Conservation (phyloP, 2,888 invertebrate genomes). For the Agrypnus murinus region DNA sequence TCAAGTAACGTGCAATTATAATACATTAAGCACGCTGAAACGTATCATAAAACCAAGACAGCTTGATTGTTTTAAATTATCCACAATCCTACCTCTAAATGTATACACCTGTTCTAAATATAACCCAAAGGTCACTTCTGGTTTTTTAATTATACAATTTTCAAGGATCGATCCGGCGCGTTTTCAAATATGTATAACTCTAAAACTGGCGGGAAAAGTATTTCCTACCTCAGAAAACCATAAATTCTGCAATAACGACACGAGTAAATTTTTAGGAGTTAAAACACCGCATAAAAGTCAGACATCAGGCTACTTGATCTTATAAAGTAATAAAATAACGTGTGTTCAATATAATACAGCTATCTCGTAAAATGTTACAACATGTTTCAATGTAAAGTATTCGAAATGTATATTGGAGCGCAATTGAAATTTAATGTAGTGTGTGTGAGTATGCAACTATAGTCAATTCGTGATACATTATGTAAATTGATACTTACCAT, state of each 20-base stretch:
- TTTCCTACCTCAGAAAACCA: conserved; percentile 34
- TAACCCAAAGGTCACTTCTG: neutral
- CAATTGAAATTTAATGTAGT: conserved; percentile 30
- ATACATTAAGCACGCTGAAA: conserved; percentile 23
- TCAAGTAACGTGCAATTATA: conserved; percentile 27
- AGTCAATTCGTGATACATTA: conserved; percentile 2
- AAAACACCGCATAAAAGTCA: conserved; percentile 60
- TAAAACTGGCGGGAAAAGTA: conserved; percentile 18
- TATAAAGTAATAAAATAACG: conserved; percentile 62
- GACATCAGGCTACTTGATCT: conserved; percentile 59
- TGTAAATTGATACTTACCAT: neutral
- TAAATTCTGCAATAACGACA: conserved; percentile 43
- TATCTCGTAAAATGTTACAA: conserved; percentile 61
- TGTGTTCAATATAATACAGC: conserved; percentile 61
- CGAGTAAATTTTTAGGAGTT: conserved; percentile 49
- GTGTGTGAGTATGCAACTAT: neutral
- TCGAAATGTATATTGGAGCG: conserved; percentile 20
- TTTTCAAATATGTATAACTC: conserved; percentile 2
- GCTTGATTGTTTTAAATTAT: conserved; percentile 26
- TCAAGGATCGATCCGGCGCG: neutral
- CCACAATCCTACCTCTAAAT: neutral
- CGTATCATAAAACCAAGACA: conserved; percentile 25
- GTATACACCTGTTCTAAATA: conserved; percentile 11
- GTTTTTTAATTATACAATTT: conserved; percentile 1
- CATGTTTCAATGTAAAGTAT: conserved; percentile 27